A percentile compares a stretch with the other conserved stretches of the same genome.
phyloP scores from a whole-genome alignment of 2,888 invertebrate genomes.

The Lycaena phlaeas region DNA sequence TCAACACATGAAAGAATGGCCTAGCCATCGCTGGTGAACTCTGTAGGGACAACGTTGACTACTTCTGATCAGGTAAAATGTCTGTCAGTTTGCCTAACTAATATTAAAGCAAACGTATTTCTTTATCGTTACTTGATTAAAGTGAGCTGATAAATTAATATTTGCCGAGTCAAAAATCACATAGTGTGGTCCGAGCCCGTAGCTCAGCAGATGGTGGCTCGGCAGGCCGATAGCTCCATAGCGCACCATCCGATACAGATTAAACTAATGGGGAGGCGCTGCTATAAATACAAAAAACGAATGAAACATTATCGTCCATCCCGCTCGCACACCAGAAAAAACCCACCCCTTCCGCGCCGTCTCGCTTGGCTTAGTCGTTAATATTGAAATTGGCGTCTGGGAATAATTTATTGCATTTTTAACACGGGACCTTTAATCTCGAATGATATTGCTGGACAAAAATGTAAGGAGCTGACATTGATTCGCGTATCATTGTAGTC shows the following conservation, averaged over 20 bases:
- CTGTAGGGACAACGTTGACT: too few relatives aligned
- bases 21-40: too few relatives aligned
- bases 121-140: too few relatives aligned
- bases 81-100: too few relatives aligned
- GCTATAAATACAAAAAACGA: constrained; percentile 53
- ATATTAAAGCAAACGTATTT: too few relatives aligned
- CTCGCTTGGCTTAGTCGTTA: constrained; percentile 28
- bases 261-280: constrained; percentile 59
- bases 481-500: too few relatives aligned
- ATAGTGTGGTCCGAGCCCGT: constrained; percentile 31
- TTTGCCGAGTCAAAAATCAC: constrained; percentile 21
- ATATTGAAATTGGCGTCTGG: constrained; percentile 20
- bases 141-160: too few relatives aligned
- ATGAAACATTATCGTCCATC: constrained; percentile 32
- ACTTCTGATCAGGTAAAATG: too few relatives aligned
- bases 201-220: constrained; percentile 50
- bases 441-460: too few relatives aligned
- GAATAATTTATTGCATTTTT: background rate
- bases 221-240: constrained; percentile 56
- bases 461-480: too few relatives aligned
- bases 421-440: background rate
- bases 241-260: constrained; percentile 60
- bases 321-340: constrained; percentile 33
- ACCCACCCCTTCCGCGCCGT: constrained; percentile 29
- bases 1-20: too few relatives aligned